A percentile compares a stretch with the other conserved stretches of the same genome.
Conservation (phyloP, 1,140 invertebrate genomes). For the Medauroidea extradentata region DNA sequence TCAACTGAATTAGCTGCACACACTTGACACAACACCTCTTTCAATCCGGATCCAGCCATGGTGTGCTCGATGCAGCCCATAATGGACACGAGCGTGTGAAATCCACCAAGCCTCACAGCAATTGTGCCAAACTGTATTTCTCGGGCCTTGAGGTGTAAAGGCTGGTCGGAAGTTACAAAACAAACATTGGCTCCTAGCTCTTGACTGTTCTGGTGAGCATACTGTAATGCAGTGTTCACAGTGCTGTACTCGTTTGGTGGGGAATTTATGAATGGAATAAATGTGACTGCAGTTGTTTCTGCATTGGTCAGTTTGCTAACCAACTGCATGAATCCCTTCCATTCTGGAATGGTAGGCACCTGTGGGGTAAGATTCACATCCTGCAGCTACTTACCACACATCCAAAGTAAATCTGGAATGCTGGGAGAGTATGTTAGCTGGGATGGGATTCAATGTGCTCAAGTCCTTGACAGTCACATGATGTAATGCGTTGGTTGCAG, state of each 20-base stretch:
- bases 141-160: constrained; percentile 31
- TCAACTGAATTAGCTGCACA: constrained; percentile 32
- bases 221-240: constrained; percentile 22
- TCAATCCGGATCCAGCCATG: constrained; percentile 39
- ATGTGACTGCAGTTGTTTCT: constrained; percentile 15
- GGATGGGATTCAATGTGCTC: neutral
- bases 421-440: neutral
- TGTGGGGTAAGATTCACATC: neutral
- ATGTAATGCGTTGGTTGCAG: neutral
- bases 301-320: constrained; percentile 10
- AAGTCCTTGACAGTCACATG: neutral
- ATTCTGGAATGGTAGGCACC: constrained; percentile 18
- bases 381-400: neutral
- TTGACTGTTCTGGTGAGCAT: constrained; percentile 15
- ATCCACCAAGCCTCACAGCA: constrained; percentile 27
- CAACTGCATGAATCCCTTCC: constrained; percentile 27
- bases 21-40: constrained; percentile 31
- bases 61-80: constrained; percentile 38
- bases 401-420: neutral
- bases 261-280: constrained; percentile 26
- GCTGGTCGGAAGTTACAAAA: constrained; percentile 38
- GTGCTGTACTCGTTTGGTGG: constrained; percentile 26
- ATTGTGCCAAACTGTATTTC: constrained; percentile 17
- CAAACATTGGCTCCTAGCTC: constrained; percentile 19
- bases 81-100: constrained; percentile 41